Conservation (phyloP, 2,888 invertebrate genomes). For the Opisthograptis luteolata region DNA sequence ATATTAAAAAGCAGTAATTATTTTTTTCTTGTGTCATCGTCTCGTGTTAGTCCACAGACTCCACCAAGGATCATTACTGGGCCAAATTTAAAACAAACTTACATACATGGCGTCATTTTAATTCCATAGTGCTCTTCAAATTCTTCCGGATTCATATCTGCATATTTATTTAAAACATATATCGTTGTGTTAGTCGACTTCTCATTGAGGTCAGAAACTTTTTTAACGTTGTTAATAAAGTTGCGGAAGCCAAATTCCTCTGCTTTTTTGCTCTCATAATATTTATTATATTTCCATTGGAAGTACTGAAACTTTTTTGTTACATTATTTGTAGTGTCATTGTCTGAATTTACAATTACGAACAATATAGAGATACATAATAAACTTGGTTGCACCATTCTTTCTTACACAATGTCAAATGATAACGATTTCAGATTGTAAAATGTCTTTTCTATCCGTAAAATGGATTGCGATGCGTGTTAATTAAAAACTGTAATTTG, state of each 20-base stretch:
- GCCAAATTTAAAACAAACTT: no score
- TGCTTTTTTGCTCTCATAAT: conserved; percentile 42
- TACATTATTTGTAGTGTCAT: not conserved
- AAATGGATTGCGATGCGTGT: no score
- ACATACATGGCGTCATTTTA: conserved; percentile 58
- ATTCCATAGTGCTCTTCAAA: conserved; percentile 53
- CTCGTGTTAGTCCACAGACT: no score
- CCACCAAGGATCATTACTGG: no score
- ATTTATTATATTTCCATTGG: conserved; percentile 53
- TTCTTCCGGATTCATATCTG: conserved; percentile 52
- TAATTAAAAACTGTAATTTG: no score
- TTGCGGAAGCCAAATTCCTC: conserved; percentile 46
- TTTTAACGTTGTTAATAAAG: conserved; percentile 54
- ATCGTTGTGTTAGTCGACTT: conserved; percentile 38
- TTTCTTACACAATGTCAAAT: no score
- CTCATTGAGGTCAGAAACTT: conserved; percentile 50
- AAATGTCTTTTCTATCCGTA: no score
- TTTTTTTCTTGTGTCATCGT: no score
- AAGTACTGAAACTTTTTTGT: not conserved
- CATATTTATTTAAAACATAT: conserved; percentile 56
- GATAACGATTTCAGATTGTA: no score
- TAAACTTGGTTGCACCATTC: not conserved
- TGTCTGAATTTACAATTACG: not conserved
- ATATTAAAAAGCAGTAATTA: no score
- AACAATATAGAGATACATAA: not conserved